Evolutionary conservation across 1,140 invertebrate species (phyloP).

Genomic region (Phthorimaea operculella): DNA sequence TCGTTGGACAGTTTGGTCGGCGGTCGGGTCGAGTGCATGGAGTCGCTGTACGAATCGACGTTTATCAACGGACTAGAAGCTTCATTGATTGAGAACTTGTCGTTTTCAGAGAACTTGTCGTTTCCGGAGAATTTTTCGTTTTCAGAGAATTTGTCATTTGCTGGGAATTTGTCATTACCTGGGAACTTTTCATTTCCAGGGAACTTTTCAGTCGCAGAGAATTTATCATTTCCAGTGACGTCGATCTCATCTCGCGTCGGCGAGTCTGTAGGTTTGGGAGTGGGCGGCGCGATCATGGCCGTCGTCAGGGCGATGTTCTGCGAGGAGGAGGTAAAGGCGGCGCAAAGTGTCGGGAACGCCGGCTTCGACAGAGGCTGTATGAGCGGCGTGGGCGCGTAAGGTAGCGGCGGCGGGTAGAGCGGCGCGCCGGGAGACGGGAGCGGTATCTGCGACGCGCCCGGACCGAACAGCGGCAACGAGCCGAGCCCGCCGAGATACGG

Average conservation of each 20-base stretch:
- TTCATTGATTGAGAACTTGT: constrained; percentile 12
- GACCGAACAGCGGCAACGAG: constrained; percentile 70
- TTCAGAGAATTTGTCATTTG: constrained; percentile 26
- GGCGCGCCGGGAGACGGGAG: constrained; percentile 72
- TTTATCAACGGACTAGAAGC: constrained; percentile 48
- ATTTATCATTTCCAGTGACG: constrained; percentile 51
- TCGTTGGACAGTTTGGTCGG: constrained; percentile 49
- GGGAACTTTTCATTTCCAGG: constrained; percentile 31
- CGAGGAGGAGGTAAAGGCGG: constrained; percentile 80
- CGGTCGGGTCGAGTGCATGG: constrained; percentile 26
- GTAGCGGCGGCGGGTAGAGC: constrained; percentile 72
- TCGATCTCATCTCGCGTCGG: constrained; percentile 51
- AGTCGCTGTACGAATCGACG: constrained; percentile 44
- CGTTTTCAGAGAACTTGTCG: neutral
- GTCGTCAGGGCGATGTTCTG: constrained; percentile 82
- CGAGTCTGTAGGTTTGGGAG: constrained; percentile 58
- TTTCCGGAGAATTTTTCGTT: neutral
- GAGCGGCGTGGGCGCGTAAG: constrained; percentile 64
- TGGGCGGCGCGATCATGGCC: constrained; percentile 74
- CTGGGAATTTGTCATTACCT: constrained; percentile 13
- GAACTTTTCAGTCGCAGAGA: constrained; percentile 47
- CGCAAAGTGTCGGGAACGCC: constrained; percentile 69
- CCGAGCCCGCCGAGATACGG: constrained; percentile 71
- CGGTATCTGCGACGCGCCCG: constrained; percentile 68
- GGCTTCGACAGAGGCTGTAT: constrained; percentile 39